Conservation (phyloP, 1,140 invertebrate genomes). For the Watersipora subatra region DNA sequence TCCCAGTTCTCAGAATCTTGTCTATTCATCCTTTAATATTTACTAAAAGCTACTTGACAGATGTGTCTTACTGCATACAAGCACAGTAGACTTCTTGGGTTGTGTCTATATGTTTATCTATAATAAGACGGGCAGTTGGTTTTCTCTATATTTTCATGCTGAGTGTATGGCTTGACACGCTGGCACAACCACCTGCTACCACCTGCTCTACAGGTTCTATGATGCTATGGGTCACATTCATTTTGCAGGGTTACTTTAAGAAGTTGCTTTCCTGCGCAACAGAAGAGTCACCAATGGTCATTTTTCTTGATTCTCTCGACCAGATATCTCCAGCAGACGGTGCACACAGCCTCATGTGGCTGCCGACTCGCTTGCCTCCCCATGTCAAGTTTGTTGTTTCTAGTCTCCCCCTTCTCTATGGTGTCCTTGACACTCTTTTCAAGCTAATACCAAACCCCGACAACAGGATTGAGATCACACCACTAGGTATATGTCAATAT, state of each 20-base stretch:
- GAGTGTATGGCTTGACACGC: too few species aligned
- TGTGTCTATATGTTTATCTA: too few species aligned
- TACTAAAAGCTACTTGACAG: too few species aligned
- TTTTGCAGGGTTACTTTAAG: slow-evolving; percentile 63
- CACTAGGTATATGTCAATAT: neutral
- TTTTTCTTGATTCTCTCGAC: slow-evolving; percentile 39
- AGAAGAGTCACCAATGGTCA: slow-evolving; percentile 39
- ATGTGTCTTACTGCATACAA: too few species aligned
- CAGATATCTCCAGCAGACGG: slow-evolving; percentile 76
- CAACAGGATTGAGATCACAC: neutral
- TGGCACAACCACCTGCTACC: too few species aligned
- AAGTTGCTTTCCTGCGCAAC: slow-evolving; percentile 51
- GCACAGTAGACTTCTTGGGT: too few species aligned
- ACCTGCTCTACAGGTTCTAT: too few species aligned
- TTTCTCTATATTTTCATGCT: too few species aligned
- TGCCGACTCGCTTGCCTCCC: slow-evolving; percentile 73
- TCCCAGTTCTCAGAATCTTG: too few species aligned
- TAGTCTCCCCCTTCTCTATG: slow-evolving; percentile 32
- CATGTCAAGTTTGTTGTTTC: slow-evolving; percentile 80
- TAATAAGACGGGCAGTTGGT: too few species aligned
- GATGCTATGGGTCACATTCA: too few species aligned
- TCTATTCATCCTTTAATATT: too few species aligned
- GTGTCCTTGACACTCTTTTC: slow-evolving; percentile 41
- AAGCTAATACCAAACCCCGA: neutral
- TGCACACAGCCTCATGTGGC: slow-evolving; percentile 88